Evolutionary conservation across 1,140 invertebrate genomes (phyloP).

Genomic region (Anagrus nilaparvatae): DNA sequence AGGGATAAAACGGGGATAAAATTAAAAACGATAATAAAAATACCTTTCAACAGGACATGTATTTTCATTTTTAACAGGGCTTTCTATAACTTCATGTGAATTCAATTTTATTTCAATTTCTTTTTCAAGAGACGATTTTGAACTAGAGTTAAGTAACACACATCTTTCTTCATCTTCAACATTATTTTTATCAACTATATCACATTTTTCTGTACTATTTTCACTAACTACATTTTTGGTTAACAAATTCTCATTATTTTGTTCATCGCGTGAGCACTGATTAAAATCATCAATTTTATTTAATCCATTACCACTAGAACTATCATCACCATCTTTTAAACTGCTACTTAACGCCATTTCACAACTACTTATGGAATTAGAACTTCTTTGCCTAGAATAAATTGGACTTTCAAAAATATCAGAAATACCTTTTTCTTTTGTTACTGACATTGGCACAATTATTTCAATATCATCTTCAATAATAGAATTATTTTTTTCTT

Average conservation of each 20-base stretch:
- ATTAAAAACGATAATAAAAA: no score
- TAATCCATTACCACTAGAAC: constrained; percentile 24
- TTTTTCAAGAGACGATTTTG: constrained; percentile 6
- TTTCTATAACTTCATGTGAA: constrained; percentile 9
- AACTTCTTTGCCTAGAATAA: constrained; percentile 31
- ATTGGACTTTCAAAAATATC: constrained; percentile 23
- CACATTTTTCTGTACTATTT: constrained; percentile 1
- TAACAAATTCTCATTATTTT: no score
- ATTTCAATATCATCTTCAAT: constrained; percentile 36
- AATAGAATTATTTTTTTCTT: constrained; percentile 6
- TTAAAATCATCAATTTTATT: constrained; percentile 20
- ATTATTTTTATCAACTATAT: background rate
- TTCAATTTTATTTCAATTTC: constrained; percentile 8
- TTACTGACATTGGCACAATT: constrained; percentile 35
- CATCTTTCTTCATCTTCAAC: constrained; percentile 4
- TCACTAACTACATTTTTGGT: no score
- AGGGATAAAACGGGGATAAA: no score
- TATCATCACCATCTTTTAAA: constrained; percentile 31
- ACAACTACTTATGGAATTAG: constrained; percentile 40
- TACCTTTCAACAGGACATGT: constrained; percentile 14
- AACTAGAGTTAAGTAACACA: background rate
- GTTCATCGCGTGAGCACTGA: no score
- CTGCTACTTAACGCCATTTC: constrained; percentile 39
- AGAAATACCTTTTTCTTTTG: constrained; percentile 22
- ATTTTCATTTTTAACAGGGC: constrained; percentile 12